A percentile compares a stretch with the other conserved stretches of the same genome.
Evolutionary conservation across 2,797 vertebrate species (phyloP).

Genomic region (Coracias cyanogaster): DNA sequence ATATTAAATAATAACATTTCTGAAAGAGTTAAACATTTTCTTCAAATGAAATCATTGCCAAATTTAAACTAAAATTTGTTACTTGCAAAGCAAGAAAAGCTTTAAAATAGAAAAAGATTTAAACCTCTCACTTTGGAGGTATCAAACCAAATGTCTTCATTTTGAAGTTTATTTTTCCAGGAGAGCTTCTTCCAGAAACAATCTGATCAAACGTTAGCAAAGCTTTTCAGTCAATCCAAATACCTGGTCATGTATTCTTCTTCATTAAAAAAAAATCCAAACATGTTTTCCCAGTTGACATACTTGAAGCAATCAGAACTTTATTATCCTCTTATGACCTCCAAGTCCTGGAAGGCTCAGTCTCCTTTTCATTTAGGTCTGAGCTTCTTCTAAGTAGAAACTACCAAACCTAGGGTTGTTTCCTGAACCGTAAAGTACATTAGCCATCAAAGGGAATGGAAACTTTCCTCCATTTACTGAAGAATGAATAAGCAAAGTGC

Average conservation of each 20-base stretch:
- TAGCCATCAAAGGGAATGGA: constrained; percentile 26
- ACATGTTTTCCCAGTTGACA: not conserved
- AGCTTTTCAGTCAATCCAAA: not conserved
- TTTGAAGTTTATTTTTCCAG: not conserved
- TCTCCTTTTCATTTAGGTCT: not conserved
- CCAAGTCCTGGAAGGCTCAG: not conserved
- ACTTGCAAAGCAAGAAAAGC: not conserved
- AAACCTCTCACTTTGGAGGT: not conserved
- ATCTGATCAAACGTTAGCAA: not conserved
- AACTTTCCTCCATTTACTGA: constrained; percentile 42
- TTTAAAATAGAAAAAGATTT: not conserved
- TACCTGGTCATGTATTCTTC: not conserved
- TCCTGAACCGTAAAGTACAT: constrained; percentile 53
- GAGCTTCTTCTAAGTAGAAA: constrained; percentile 12
- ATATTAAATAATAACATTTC: not conserved
- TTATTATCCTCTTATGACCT: not conserved
- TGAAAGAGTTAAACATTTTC: not conserved
- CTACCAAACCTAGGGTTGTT: constrained; percentile 18
- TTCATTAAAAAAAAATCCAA: not conserved
- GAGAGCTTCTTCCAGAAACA: not conserved
- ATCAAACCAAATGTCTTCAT: not conserved
- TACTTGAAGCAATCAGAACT: not conserved
- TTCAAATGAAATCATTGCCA: not conserved
- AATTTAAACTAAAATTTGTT: not conserved
- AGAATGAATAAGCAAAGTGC: constrained; percentile 59